phyloP scores from a whole-genome alignment of 92 coral and sea anemone genomes.

The Heteractis magnifica region DNA sequence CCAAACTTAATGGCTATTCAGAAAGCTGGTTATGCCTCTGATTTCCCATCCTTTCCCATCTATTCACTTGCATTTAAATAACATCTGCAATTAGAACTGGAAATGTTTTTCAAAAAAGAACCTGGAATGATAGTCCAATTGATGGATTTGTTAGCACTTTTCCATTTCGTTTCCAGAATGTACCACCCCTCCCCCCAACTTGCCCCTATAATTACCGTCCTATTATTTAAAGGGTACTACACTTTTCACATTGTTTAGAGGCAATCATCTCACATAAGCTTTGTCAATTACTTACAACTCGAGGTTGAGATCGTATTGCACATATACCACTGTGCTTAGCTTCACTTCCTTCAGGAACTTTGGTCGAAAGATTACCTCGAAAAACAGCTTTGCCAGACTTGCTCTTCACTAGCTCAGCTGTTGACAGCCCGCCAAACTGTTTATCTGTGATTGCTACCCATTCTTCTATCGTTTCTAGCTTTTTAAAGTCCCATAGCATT shows the following conservation, averaged over 20 bases:
- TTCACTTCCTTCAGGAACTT: slow-evolving; percentile 71
- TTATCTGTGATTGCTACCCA: slow-evolving; percentile 87
- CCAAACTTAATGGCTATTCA: too few species aligned
- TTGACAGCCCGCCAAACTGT: slow-evolving; percentile 87
- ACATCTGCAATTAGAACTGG: too few species aligned
- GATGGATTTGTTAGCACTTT: too few species aligned
- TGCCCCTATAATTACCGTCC: too few species aligned
- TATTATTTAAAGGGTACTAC: too few species aligned
- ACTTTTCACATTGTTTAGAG: background rate
- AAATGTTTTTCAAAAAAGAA: too few species aligned
- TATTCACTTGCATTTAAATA: too few species aligned
- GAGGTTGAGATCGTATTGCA: slow-evolving; percentile 88
- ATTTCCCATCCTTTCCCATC: too few species aligned
- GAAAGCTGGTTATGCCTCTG: too few species aligned
- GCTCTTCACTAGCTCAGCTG: slow-evolving; percentile 75
- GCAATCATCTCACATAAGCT: background rate
- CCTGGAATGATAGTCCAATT: too few species aligned
- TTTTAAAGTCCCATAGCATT: slow-evolving; percentile 87
- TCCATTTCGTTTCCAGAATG: too few species aligned
- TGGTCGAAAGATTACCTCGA: slow-evolving; percentile 78
- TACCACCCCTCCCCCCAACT: too few species aligned
- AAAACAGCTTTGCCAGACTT: slow-evolving; percentile 77
- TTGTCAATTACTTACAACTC: slow-evolving; percentile 62
- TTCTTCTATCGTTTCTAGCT: slow-evolving; percentile 55
- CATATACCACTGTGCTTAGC: slow-evolving; percentile 94